phyloP scores from a whole-genome alignment of 2,113 vertebrate genomes.

The Antechinus stuartii region DNA sequence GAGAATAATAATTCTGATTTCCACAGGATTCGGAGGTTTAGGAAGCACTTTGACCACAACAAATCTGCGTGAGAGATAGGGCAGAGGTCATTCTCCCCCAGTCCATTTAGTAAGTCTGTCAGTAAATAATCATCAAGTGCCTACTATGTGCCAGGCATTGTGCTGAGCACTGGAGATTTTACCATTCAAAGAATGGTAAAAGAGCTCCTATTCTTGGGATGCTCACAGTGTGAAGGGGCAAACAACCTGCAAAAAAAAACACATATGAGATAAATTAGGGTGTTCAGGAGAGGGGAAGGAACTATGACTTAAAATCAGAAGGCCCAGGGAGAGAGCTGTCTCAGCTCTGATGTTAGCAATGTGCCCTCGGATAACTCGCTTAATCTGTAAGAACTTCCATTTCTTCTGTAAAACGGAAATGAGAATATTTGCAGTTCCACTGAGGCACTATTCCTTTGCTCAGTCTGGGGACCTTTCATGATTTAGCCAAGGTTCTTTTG shows the following conservation, averaged over 20 bases:
- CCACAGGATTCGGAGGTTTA: neutral
- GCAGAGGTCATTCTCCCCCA: no score
- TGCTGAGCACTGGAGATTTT: neutral
- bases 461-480: neutral
- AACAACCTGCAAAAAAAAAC: neutral
- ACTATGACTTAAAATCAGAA: neutral
- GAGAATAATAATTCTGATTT: neutral
- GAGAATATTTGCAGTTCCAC: neutral
- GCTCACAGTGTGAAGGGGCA: neutral
- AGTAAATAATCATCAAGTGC: neutral
- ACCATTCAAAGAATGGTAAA: neutral
- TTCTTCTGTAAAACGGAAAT: neutral
- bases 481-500: neutral
- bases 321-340: neutral
- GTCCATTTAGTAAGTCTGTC: neutral
- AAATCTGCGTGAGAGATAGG: neutral
- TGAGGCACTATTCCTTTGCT: neutral
- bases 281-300: neutral
- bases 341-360: neutral
- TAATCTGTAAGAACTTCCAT: neutral
- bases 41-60: neutral
- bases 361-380: neutral
- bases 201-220: neutral
- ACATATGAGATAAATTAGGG: neutral
- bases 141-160: neutral